phyloP scores from a whole-genome alignment of 2,888 invertebrate genomes.

The Philaethria dido region DNA sequence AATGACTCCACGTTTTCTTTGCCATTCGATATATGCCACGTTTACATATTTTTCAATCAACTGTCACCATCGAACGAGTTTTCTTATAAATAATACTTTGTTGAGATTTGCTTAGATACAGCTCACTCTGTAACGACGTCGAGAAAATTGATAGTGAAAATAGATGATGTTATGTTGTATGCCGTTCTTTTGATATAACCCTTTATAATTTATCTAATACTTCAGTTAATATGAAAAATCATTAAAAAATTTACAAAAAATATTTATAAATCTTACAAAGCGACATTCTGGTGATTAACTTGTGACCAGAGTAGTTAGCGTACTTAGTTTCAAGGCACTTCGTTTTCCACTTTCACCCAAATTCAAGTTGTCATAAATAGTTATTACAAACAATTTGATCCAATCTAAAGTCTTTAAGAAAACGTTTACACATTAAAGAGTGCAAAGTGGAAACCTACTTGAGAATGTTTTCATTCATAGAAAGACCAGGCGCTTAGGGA shows the following conservation, averaged over 20 bases:
- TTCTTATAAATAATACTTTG: constrained; percentile 50
- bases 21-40: constrained; percentile 70
- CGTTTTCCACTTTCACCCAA: too few species aligned
- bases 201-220: too few species aligned
- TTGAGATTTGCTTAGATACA: constrained; percentile 30
- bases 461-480: constrained; percentile 49
- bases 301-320: too few species aligned
- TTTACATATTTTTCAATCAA: constrained; percentile 79
- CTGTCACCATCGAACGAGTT: constrained; percentile 58
- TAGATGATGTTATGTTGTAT: not conserved
- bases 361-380: not conserved
- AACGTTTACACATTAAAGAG: constrained; percentile 26
- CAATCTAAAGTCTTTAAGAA: constrained; percentile 25
- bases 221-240: too few species aligned
- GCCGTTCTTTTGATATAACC: not conserved
- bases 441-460: constrained; percentile 41
- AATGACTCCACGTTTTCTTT: constrained; percentile 76
- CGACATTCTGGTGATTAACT: too few species aligned
- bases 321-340: too few species aligned
- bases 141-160: constrained; percentile 31
- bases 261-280: too few species aligned
- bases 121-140: constrained; percentile 22
- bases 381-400: not conserved
- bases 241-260: too few species aligned
- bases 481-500: constrained; percentile 50